phyloP scores from a whole-genome alignment of 2,113 vertebrate genomes.

The Vulpes ferrilata region DNA sequence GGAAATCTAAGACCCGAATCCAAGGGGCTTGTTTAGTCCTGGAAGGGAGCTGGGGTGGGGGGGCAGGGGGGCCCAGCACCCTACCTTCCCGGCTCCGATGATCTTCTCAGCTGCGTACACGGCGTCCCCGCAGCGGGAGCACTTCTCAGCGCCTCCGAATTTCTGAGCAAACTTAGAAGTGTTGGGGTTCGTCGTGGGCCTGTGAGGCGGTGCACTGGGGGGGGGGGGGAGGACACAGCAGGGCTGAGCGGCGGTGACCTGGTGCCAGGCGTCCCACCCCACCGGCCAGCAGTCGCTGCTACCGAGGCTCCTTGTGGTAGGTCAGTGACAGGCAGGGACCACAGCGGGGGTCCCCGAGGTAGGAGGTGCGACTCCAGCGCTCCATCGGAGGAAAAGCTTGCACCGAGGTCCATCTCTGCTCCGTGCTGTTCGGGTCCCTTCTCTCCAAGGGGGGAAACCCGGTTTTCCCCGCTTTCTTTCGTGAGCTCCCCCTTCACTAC shows the following conservation, averaged over 20 bases:
- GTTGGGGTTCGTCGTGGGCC: slow-evolving; percentile 94
- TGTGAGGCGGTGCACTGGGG: slow-evolving; percentile 84
- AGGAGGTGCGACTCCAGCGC: no score
- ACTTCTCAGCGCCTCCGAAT: slow-evolving; percentile 95
- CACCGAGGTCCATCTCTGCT: no score
- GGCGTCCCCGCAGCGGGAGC: slow-evolving; percentile 93
- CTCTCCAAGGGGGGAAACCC: not conserved
- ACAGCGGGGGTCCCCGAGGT: no score
- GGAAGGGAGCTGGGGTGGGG: no score
- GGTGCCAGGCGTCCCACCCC: no score
- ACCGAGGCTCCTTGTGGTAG: no score
- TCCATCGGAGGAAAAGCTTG: no score
- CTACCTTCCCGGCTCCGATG: slow-evolving; percentile 97
- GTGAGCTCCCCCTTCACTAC: not conserved
- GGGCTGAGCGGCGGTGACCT: no score
- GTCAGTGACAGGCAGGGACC: no score
- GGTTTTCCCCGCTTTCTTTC: not conserved
- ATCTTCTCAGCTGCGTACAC: slow-evolving; percentile 98
- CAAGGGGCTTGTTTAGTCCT: not conserved
- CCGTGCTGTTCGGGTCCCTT: no score
- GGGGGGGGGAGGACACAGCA: no score
- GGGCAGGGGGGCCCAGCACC: rapidly evolving
- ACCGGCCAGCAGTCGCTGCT: no score
- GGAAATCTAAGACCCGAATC: not conserved
- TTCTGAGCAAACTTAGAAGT: slow-evolving; percentile 97